Evolutionary conservation across 2,113 vertebrate species (phyloP).

Genomic region (Istiophorus platypterus): DNA sequence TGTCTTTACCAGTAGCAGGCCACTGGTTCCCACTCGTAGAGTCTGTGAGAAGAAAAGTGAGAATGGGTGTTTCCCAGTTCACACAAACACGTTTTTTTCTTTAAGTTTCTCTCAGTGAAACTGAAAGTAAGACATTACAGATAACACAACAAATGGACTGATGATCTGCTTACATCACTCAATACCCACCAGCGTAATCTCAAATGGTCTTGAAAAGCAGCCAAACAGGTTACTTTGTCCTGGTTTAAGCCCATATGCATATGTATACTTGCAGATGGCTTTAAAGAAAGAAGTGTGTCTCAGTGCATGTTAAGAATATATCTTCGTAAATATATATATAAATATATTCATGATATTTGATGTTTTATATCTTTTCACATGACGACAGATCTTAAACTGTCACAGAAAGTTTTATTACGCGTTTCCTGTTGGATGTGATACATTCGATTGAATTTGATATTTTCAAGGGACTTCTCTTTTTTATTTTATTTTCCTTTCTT

Average conservation of each 20-base stretch:
- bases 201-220: neutral
- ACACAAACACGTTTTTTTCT: neutral
- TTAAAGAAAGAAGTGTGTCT: neutral
- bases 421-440: neutral
- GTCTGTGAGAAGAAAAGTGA: neutral
- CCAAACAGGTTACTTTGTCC: slow-evolving; percentile 12
- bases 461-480: too few species aligned
- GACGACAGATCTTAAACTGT: neutral
- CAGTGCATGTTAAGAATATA: neutral
- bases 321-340: neutral
- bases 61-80: neutral
- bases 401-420: neutral
- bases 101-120: slow-evolving; percentile 31
- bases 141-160: slow-evolving; percentile 9
- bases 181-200: slow-evolving; percentile 18
- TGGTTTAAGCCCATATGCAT: neutral
- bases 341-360: neutral
- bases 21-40: neutral
- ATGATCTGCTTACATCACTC: slow-evolving; percentile 11
- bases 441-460: neutral
- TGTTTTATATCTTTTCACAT: neutral
- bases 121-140: neutral
- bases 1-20: neutral
- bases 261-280: neutral
- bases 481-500: too few species aligned